phyloP scores from a whole-genome alignment of 2,113 vertebrate genomes.

The Rhadina sibilatrix region DNA sequence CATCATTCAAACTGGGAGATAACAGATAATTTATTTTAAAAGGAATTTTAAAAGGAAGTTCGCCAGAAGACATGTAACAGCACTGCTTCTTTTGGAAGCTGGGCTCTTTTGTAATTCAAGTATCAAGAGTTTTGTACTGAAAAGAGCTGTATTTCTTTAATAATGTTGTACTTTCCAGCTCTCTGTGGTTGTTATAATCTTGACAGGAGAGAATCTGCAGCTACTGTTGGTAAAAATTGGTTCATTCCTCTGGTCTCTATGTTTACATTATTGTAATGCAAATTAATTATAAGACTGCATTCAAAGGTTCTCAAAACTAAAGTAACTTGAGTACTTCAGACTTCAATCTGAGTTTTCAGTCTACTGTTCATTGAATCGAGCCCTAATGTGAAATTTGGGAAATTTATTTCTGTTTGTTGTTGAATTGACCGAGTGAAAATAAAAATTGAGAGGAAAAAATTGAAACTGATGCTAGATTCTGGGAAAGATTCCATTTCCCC shows the following conservation, averaged over 20 bases:
- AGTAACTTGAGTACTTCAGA: not conserved
- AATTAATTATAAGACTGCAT: not conserved
- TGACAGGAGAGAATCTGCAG: not conserved
- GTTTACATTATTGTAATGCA: not conserved
- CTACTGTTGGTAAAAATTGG: not conserved
- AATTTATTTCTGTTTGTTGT: not conserved
- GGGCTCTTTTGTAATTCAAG: not conserved
- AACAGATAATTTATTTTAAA: too few relatives aligned
- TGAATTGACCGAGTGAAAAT: not conserved
- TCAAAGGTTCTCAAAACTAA: not conserved
- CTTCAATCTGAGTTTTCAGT: not conserved
- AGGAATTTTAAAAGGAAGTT: not conserved
- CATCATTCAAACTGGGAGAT: rapidly evolving
- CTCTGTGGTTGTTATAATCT: not conserved
- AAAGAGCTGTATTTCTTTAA: not conserved
- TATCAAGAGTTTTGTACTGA: not conserved
- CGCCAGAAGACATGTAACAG: not conserved
- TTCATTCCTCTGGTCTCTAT: not conserved
- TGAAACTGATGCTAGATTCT: not conserved
- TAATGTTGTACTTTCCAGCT: not conserved
- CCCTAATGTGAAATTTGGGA: not conserved
- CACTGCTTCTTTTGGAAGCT: not conserved
- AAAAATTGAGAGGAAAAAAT: not conserved
- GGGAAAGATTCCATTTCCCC: not conserved
- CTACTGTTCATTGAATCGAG: not conserved